phyloP scores from a whole-genome alignment of 2,113 vertebrate genomes.

The Dicaeum eximium region DNA sequence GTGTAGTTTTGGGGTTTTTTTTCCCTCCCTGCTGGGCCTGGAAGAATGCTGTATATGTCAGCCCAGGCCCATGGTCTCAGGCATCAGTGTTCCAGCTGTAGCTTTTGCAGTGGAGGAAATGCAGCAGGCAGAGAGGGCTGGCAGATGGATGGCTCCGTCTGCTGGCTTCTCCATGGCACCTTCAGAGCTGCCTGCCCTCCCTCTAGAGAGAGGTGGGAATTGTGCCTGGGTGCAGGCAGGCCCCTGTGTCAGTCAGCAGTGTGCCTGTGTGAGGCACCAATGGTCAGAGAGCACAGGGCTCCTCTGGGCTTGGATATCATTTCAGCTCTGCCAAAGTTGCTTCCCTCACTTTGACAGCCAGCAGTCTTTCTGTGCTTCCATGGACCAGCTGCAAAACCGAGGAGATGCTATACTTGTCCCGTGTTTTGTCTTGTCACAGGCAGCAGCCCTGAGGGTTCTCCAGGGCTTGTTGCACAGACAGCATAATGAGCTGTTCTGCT shows the following conservation, averaged over 20 bases:
- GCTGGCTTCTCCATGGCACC: not conserved
- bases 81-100: not conserved
- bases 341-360: not conserved
- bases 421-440: not conserved
- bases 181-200: not conserved
- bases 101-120: not conserved
- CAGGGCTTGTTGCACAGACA: not conserved
- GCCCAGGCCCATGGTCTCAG: not conserved
- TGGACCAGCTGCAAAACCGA: not conserved
- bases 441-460: not conserved
- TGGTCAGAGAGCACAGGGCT: not conserved
- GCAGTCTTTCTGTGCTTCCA: not conserved
- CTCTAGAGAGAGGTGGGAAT: accelerated
- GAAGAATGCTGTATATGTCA: not conserved
- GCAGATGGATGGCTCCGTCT: accelerated
- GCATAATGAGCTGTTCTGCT: not conserved
- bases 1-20: not conserved
- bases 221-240: accelerated
- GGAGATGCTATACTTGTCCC: not conserved
- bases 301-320: not conserved
- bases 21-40: accelerated
- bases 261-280: not conserved
- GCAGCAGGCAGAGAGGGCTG: not conserved
- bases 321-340: not conserved
- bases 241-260: not conserved